These are phyloP conservation scores for Galeruca laticollis DNA, from an alignment of 2,888 invertebrate genomes.

Conservation along the genomic window DNA sequence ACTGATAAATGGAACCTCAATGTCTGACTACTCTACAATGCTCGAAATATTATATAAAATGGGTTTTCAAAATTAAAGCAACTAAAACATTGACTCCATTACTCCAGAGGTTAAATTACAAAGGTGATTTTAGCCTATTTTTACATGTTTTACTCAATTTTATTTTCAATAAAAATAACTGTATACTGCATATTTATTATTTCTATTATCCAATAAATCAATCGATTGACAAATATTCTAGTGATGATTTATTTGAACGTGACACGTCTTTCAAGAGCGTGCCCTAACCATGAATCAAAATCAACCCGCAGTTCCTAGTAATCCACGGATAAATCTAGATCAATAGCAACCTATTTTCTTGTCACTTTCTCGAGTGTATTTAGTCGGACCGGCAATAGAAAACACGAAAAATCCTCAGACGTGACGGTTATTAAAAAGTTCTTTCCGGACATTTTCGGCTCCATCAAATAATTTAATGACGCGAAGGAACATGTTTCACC, in stretches of 20 bases:
- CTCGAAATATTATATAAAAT: too few species aligned
- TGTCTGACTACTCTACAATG: too few species aligned
- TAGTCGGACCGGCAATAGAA: slow-evolving; percentile 19
- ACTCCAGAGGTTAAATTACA: too few species aligned
- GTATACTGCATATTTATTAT: not conserved
- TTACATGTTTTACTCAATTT: too few species aligned
- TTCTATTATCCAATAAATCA: not conserved
- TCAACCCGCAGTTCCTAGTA: slow-evolving; percentile 16
- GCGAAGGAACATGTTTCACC: slow-evolving; percentile 35
- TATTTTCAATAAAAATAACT: too few species aligned
- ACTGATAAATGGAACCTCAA: too few species aligned
- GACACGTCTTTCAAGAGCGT: not conserved
- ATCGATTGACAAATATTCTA: not conserved
- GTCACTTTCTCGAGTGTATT: slow-evolving; percentile 26
- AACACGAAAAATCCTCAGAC: slow-evolving; percentile 23
- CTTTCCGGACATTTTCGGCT: slow-evolving; percentile 31
- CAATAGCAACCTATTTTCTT: slow-evolving; percentile 30
- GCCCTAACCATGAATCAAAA: slow-evolving; percentile 30
- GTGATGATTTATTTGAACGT: not conserved
- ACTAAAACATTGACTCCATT: too few species aligned
- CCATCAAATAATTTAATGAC: slow-evolving; percentile 37
- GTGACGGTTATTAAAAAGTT: slow-evolving; percentile 37
- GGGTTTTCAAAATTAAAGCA: too few species aligned
- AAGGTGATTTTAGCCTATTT: too few species aligned
- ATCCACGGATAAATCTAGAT: slow-evolving; percentile 28